Evolutionary conservation across 92 coral and sea anemone genomes (phyloP).

Genomic region (Paramuricea clavata): DNA sequence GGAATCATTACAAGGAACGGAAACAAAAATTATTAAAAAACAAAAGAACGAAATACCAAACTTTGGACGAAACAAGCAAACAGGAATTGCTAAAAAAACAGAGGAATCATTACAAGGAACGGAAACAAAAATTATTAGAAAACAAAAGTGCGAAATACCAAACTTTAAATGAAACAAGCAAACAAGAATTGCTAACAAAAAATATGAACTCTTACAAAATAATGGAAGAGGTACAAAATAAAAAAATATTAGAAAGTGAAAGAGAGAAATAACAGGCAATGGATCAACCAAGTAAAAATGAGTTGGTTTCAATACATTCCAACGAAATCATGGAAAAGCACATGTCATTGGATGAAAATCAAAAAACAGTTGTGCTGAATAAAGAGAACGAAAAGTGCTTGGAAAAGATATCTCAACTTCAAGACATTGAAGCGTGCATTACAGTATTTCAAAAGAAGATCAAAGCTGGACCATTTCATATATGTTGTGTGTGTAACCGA

Average conservation of each 20-base stretch:
- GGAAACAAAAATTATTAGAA: not conserved
- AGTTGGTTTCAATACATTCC: too few relatives aligned
- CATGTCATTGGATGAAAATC: conserved; percentile 43
- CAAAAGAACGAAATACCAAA: not conserved
- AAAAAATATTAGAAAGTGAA: too few relatives aligned
- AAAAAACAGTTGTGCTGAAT: conserved; percentile 6
- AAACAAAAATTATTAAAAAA: not conserved
- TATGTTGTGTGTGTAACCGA: conserved; percentile 22
- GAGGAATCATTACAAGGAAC: not conserved
- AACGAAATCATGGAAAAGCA: conserved; percentile 15
- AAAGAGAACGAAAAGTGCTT: too few relatives aligned
- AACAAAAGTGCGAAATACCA: not conserved
- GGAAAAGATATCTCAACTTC: not conserved
- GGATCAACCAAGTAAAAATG: too few relatives aligned
- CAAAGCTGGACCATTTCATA: conserved; percentile 71
- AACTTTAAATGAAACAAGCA: not conserved
- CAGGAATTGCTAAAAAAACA: not conserved
- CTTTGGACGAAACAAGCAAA: not conserved
- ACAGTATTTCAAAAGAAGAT: conserved; percentile 60
- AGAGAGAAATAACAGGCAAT: too few relatives aligned
- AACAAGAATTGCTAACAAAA: not conserved
- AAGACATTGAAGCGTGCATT: conserved; percentile 28
- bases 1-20: not conserved
- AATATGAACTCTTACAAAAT: not conserved
- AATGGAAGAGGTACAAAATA: too few relatives aligned